phyloP scores from a whole-genome alignment of 2,888 invertebrate genomes.

The Acleris sparsana region DNA sequence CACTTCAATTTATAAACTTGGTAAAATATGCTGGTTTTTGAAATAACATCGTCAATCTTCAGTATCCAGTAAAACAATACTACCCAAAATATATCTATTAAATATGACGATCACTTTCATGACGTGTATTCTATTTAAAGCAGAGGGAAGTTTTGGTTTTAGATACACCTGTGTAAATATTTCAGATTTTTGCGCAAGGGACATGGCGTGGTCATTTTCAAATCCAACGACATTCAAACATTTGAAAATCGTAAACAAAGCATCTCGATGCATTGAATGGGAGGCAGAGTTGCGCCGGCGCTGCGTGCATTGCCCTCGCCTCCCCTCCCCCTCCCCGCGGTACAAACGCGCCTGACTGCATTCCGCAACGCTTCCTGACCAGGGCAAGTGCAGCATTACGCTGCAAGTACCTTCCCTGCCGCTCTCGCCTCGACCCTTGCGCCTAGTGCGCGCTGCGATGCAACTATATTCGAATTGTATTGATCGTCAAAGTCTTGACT shows the following conservation, averaged over 20 bases:
- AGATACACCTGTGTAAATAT: neutral
- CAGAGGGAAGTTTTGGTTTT: too few species aligned
- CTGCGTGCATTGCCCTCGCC: conserved; percentile 74
- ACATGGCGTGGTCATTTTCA: neutral
- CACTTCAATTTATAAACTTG: too few species aligned
- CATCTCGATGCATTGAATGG: conserved; percentile 69
- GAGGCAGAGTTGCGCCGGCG: conserved; percentile 71
- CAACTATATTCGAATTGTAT: conserved; percentile 24
- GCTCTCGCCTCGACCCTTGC: conserved; percentile 47
- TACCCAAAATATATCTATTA: too few species aligned
- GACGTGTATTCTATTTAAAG: too few species aligned
- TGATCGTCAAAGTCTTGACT: conserved; percentile 11
- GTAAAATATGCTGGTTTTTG: too few species aligned
- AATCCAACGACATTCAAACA: conserved; percentile 39
- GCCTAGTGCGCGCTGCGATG: conserved; percentile 45
- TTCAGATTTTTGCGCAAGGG: neutral
- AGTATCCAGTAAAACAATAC: too few species aligned
- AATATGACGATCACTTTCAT: too few species aligned
- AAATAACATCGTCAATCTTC: too few species aligned
- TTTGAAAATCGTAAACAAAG: conserved; percentile 67
- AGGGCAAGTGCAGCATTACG: conserved; percentile 81
- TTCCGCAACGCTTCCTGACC: conserved; percentile 83
- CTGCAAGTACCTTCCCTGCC: conserved; percentile 69
- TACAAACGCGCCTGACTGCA: conserved; percentile 82
- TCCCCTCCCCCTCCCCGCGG: conserved; percentile 57